Conservation (phyloP, 2,113 vertebrate species). For the Pelvicachromis taeniatus region DNA sequence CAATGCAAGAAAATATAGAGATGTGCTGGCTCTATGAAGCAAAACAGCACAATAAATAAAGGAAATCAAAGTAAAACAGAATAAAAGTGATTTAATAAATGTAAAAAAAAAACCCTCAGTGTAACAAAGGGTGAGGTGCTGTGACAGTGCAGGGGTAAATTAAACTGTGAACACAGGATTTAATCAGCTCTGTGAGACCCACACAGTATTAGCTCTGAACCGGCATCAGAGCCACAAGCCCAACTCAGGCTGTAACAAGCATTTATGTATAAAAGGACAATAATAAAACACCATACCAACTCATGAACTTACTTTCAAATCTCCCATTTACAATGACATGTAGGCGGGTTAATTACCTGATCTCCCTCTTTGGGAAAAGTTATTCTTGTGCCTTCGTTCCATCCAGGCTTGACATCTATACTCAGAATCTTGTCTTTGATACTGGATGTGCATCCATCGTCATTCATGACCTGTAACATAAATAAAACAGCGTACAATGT, state of each 20-base stretch:
- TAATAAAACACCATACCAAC: neutral
- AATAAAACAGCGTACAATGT: neutral
- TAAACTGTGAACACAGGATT: neutral
- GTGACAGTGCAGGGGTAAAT: neutral
- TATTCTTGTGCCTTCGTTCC: constrained; percentile 85
- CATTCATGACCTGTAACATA: constrained; percentile 85
- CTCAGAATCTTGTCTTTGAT: constrained; percentile 93
- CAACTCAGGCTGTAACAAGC: neutral
- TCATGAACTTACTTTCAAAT: neutral
- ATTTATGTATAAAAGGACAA: neutral
- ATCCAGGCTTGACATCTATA: constrained; percentile 83
- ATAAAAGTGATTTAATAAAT: no score
- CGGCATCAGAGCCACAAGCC: neutral
- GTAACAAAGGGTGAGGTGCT: neutral
- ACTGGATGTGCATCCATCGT: constrained; percentile 82
- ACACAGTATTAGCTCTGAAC: neutral
- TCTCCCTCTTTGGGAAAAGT: constrained; percentile 89
- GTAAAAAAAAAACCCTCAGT: neutral
- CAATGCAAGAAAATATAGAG: no score
- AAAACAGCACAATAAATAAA: no score
- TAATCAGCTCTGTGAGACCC: neutral
- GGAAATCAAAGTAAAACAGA: neutral
- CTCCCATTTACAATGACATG: neutral
- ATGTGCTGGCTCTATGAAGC: no score
- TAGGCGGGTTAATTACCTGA: constrained; percentile 73